A percentile compares a stretch with the other conserved stretches of the same genome.
phyloP scores from a whole-genome alignment of 53 echinoderm and acorn worm genomes.

The Hippasteria phrygiana region DNA sequence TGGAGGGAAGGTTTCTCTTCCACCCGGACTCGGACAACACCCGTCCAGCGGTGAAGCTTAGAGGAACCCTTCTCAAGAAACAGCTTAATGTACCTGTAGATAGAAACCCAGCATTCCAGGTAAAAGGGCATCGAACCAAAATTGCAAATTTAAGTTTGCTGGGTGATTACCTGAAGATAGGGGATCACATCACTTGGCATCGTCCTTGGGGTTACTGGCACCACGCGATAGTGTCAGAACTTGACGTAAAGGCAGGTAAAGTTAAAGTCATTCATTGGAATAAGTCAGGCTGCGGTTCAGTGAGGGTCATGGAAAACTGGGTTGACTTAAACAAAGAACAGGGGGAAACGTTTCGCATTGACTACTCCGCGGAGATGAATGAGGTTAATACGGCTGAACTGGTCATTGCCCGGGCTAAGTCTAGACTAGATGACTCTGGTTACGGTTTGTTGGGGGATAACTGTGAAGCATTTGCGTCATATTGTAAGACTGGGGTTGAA shows the following conservation, averaged over 20 bases:
- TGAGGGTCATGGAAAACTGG: neutral
- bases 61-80: constrained; percentile 35
- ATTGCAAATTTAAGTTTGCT: neutral
- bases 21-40: constrained; percentile 17
- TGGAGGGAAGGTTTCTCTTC: constrained; percentile 2
- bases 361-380: constrained; percentile 49
- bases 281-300: neutral
- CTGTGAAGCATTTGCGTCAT: constrained; percentile 73
- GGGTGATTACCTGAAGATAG: constrained; percentile 37
- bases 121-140: constrained; percentile 18
- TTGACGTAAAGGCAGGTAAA: neutral
- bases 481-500: constrained; percentile 63
- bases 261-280: constrained; percentile 60
- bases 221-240: constrained; percentile 63
- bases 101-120: constrained; percentile 39
- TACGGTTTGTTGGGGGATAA: constrained; percentile 63
- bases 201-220: constrained; percentile 57
- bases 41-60: neutral
- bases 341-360: constrained; percentile 50
- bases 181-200: constrained; percentile 73
- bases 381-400: constrained; percentile 43
- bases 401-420: constrained; percentile 66
- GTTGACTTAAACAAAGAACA: neutral
- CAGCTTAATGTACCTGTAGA: constrained; percentile 4
- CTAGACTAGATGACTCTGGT: constrained; percentile 56